A percentile compares a stretch with the other conserved stretches of the same genome.
Conservation (phyloP, 2,888 invertebrate genomes). For the Leucozona laternaria region DNA sequence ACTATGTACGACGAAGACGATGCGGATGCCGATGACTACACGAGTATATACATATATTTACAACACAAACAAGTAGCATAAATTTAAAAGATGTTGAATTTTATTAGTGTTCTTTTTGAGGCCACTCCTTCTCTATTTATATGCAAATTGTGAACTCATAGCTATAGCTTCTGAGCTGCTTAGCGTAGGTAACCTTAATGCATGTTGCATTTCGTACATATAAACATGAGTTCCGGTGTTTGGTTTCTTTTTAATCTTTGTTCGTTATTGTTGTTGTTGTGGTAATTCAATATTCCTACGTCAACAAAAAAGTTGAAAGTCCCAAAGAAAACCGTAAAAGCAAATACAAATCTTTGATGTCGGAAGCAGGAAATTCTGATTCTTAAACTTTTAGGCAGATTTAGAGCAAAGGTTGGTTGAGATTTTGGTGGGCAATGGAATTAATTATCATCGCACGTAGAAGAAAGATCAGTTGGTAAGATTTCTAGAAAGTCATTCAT, state of each 20-base stretch:
- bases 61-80: slow-evolving; percentile 4
- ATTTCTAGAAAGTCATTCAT: too few relatives aligned
- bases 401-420: neutral
- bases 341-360: neutral
- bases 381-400: too few relatives aligned
- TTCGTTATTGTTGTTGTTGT: slow-evolving; percentile 13
- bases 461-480: too few relatives aligned
- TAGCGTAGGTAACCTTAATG: neutral
- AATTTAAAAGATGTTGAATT: slow-evolving; percentile 28
- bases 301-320: neutral
- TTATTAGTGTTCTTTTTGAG: slow-evolving; percentile 6
- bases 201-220: neutral
- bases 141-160: slow-evolving; percentile 36
- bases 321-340: neutral
- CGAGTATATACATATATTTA: too few relatives aligned
- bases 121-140: slow-evolving; percentile 42
- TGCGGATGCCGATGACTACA: too few relatives aligned
- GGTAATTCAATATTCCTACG: slow-evolving; percentile 20
- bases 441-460: too few relatives aligned
- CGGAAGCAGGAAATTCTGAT: neutral
- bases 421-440: neutral
- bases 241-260: slow-evolving; percentile 14
- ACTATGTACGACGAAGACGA: neutral
- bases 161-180: neutral
- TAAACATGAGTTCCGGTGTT: slow-evolving; percentile 7